Percentiles rank a stretch among this genome's conserved stretches.
Conservation (phyloP, 1,140 invertebrate species). For the Cyclargus thomasi region DNA sequence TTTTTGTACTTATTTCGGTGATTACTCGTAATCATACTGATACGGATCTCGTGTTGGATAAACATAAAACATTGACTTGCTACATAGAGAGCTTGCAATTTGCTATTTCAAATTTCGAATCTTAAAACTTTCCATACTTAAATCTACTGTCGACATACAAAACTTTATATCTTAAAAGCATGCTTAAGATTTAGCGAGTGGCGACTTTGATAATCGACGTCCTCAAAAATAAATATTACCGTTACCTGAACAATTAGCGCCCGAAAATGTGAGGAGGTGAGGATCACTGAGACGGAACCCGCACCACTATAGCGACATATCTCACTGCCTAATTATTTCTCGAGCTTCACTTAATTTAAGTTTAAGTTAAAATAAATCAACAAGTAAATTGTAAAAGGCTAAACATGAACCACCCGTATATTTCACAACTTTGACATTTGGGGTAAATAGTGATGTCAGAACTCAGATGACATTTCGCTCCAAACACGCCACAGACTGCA, state of each 20-base stretch:
- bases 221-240: constrained; percentile 63
- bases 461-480: constrained; percentile 27
- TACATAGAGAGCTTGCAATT: no score
- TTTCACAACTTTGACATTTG: constrained; percentile 47
- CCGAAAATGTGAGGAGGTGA: constrained; percentile 33
- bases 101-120: no score
- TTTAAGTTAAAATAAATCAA: constrained; percentile 61
- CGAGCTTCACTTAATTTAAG: constrained; percentile 44
- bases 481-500: background rate
- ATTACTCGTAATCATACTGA: no score
- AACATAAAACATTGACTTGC: no score
- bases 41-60: no score
- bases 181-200: background rate
- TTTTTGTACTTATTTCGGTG: no score
- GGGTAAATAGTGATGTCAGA: constrained; percentile 35
- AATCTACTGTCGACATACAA: background rate
- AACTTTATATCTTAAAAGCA: background rate
- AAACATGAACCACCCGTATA: constrained; percentile 64
- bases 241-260: constrained; percentile 60
- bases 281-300: constrained; percentile 32
- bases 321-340: constrained; percentile 33
- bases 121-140: no score
- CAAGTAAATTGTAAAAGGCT: constrained; percentile 62
- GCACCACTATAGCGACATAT: constrained; percentile 44
- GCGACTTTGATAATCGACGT: constrained; percentile 34